Base-by-base conservation (phyloP, 2,797 vertebrate species). In the Octomys mimax region DNA sequence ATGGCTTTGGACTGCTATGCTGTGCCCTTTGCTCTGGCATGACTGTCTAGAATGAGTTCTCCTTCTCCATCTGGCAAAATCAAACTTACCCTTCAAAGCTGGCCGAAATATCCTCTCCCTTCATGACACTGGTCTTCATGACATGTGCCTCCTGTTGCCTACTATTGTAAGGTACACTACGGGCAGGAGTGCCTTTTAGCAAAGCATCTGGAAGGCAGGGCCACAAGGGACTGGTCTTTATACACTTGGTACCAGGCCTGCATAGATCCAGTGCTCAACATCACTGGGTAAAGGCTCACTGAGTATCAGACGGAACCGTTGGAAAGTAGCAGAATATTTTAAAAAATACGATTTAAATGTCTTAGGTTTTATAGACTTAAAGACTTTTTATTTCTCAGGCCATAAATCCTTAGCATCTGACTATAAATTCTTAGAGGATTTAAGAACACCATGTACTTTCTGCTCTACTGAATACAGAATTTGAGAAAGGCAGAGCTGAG, bases 381-480 rank as follows among this genome's bases (percentile, higher is more conserved):
- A 93, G 90, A 96, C 85, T 85, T 93, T 94, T 94, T 89, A 84
- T 91, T 92, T 96, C 79, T 96, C 42, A 78, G 94, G 94, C 84
- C 83, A 92, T 94, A 97, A 97, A 96, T 97, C 96, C 95, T 93
- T 89, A 96, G 90, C 96, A 97, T 95, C 90, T 96, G 96, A 97
- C 96, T 62, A 83, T 89, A 97, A 97, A 98, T 97, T 97, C 97
- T 97, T 96, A 86, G 90, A 68, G 96, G 96, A 96, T 96, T 98
- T 97, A 95, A 94, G 93, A 96, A 96, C 77, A 89, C 81, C 85
- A 78, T 89, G 92, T 95, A 94, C 95, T 97, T 97, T 97, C 96
- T 96, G 97, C 93, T 96, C 95, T 81, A 84, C 64, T 96, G 95
- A 97, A 71, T 94, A 91, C 73, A 80, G 94, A 95, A 86, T 95